Percentiles rank a stretch among this genome's conserved stretches.
Conservation (phyloP, 2,888 invertebrate genomes). For the Spisula solida region DNA sequence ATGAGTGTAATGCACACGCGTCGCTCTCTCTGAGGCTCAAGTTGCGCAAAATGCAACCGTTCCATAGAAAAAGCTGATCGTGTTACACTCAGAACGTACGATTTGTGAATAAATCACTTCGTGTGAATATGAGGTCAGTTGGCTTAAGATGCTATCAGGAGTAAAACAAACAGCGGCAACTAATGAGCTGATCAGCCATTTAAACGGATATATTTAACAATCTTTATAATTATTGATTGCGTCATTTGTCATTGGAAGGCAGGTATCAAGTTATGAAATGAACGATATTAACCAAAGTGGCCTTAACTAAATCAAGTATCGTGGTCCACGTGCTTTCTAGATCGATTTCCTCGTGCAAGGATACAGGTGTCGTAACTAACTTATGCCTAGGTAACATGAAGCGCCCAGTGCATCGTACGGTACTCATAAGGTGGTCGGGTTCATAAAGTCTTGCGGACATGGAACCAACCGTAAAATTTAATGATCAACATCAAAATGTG, state of each 20-base stretch:
- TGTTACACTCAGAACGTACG: neutral
- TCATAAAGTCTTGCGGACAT: no score
- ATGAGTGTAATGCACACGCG: neutral
- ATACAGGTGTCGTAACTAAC: neutral
- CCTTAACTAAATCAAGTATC: neutral
- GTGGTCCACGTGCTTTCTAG: neutral
- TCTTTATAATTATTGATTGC: neutral
- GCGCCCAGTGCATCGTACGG: no score
- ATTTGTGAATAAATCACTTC: conserved; percentile 13
- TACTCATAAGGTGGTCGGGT: no score
- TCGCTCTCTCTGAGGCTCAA: neutral
- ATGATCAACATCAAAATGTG: no score
- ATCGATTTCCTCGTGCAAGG: neutral
- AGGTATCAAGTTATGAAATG: neutral
- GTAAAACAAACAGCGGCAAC: neutral
- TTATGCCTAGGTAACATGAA: no score
- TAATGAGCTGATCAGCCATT: conserved; percentile 16
- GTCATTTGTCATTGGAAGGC: conserved; percentile 11
- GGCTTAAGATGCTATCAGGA: neutral
- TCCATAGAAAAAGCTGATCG: neutral
- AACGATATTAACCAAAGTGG: neutral
- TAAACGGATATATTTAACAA: conserved; percentile 21
- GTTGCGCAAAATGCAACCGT: neutral
- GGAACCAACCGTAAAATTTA: no score
- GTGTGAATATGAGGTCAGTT: neutral